Conservation (phyloP, 2,888 invertebrate species). For the Drosophila gaucha region DNA sequence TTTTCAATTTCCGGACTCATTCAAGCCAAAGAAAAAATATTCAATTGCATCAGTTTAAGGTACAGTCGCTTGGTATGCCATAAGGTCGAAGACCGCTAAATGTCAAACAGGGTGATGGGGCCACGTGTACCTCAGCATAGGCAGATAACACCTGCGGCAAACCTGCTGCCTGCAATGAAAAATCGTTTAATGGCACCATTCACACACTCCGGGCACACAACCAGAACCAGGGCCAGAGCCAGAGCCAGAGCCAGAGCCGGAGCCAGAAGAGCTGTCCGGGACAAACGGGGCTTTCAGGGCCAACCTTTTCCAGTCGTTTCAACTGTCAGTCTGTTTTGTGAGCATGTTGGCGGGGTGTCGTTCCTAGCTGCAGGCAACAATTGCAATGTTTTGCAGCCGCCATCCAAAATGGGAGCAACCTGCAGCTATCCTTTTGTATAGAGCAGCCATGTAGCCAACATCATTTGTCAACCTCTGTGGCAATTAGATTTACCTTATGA, state of each 20-base stretch:
- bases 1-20: slow-evolving; percentile 71
- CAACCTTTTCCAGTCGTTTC: slow-evolving; percentile 53
- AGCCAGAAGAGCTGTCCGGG: not conserved
- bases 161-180: slow-evolving; percentile 83
- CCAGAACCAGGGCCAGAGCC: not conserved
- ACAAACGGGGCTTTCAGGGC: not conserved
- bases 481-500: slow-evolving; percentile 66
- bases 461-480: slow-evolving; percentile 70
- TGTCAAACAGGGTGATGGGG: slow-evolving; percentile 36
- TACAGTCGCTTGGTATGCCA: slow-evolving; percentile 24
- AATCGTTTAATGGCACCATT: slow-evolving; percentile 84
- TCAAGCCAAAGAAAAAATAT: slow-evolving; percentile 30
- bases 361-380: slow-evolving; percentile 61
- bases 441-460: slow-evolving; percentile 39
- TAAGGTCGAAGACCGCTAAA: slow-evolving; percentile 73
- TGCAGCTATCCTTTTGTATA: slow-evolving; percentile 30
- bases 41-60: slow-evolving; percentile 55
- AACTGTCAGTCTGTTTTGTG: slow-evolving; percentile 45
- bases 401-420: slow-evolving; percentile 31
- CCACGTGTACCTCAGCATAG: slow-evolving; percentile 26
- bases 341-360: slow-evolving; percentile 14
- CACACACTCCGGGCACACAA: slow-evolving; percentile 50
- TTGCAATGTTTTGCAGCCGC: slow-evolving; percentile 58
- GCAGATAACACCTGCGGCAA: slow-evolving; percentile 81
- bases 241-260: not conserved